Base-by-base conservation (phyloP, 2,888 invertebrate genomes). In the Therioaphis trifolii region DNA sequence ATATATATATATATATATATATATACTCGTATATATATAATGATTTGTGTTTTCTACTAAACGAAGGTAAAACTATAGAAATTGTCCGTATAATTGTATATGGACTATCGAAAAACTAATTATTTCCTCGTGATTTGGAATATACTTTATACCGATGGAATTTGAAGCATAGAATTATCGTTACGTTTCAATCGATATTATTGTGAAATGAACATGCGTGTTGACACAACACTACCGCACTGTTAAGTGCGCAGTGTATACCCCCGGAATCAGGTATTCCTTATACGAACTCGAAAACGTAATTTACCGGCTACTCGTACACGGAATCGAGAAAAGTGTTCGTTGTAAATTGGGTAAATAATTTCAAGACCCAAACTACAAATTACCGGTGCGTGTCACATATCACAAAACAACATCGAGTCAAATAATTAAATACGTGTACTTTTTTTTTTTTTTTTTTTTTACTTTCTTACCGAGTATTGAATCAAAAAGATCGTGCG, bases 331-430 rank as follows among this genome's bases (percentile, higher is more conserved):
- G 29, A 63, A 35, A 63, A 46, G 52, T 55, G 3, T 35, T 2
- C 35, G n/a, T 12, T 7, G 52, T 21, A 55, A 72, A 72, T 55
- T 15, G 35, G 21, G 35, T 72, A 72, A 72, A 72, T 52, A 24
- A 14, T 72, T 72, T 72, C 21, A 21, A 21, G 72, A 52, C 5
- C 21, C 15, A 14, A 72, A 52, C 29, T 72, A 55, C 52, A 72
- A 72, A 72, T 72, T 72, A 55, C 21, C 7, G 24, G 14, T 72
- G 72, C 72, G 52, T 72, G 72, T 72, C 29, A 7, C 14, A n/a
- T 72, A 72, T 52, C 52, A 72, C 12, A 52, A 52, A 72, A 72
- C 52, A 52, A 21, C 72, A 52, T 72, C 72, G 72, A 21, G 29
- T 35, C 29, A n/a, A n/a, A n/a, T 72, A 52, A 72, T 72, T 72